A percentile compares a stretch with the other conserved stretches of the same genome.
Conservation (phyloP, 2,113 vertebrate species). For the Neodon shergylaensis region DNA sequence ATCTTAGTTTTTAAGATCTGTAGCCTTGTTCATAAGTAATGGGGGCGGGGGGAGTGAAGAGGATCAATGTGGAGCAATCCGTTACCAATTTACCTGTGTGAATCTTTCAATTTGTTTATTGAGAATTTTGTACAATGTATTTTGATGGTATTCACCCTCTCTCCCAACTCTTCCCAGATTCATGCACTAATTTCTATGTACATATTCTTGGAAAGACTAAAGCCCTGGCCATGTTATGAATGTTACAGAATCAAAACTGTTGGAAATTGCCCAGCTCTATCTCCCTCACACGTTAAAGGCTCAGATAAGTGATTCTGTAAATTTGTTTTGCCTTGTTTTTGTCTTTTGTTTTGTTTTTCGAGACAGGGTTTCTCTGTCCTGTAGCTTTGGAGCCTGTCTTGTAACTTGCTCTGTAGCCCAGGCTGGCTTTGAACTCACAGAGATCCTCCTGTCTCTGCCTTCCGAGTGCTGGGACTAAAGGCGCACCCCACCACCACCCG, state of each 20-base stretch:
- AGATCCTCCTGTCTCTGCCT: too few species aligned
- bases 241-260: background rate
- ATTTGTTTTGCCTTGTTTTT: too few species aligned
- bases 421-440: too few species aligned
- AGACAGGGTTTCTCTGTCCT: too few species aligned
- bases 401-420: too few species aligned
- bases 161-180: background rate
- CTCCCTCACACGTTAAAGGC: constrained; percentile 23
- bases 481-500: too few species aligned
- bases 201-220: background rate
- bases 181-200: background rate
- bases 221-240: background rate
- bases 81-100: background rate
- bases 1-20: background rate
- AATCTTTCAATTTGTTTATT: background rate
- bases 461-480: too few species aligned
- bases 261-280: background rate
- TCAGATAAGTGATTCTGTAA: background rate
- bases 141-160: background rate
- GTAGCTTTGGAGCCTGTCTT: too few species aligned
- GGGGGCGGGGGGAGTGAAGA: too few species aligned
- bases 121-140: background rate
- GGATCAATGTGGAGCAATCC: background rate
- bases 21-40: constrained; percentile 33
- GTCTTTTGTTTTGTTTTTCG: too few species aligned